A percentile compares a stretch with the other conserved stretches of the same genome.
Conservation (phyloP, 2,113 vertebrate species). For the Leuciscus idus region DNA sequence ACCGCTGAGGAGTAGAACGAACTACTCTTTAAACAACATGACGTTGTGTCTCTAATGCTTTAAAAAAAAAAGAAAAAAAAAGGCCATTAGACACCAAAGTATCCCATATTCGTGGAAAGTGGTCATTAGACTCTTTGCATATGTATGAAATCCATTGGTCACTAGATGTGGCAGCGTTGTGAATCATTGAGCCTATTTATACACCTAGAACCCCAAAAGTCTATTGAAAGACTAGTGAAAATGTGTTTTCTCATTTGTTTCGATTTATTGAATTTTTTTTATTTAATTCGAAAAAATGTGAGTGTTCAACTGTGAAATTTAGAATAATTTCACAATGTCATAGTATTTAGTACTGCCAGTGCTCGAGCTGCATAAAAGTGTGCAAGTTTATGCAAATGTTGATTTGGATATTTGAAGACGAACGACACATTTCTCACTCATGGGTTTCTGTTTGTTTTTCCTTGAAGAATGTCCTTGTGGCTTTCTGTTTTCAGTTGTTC, state of each 20-base stretch:
- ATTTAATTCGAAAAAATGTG: too few relatives aligned
- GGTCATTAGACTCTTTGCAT: background rate
- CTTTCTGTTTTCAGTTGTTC: background rate
- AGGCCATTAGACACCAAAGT: background rate
- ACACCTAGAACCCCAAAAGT: background rate
- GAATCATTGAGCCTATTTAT: background rate
- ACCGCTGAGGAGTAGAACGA: too few relatives aligned
- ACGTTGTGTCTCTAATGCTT: background rate
- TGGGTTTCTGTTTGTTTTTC: background rate
- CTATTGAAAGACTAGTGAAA: background rate
- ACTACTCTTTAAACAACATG: background rate
- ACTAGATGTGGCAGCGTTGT: background rate
- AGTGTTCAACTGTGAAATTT: background rate
- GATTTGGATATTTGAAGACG: background rate
- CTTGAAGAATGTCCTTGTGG: slow-evolving; percentile 1
- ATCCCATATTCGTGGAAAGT: background rate
- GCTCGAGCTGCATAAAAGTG: background rate
- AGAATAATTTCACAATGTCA: background rate
- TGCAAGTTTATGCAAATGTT: background rate
- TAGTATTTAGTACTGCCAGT: background rate
- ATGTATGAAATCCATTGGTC: background rate
- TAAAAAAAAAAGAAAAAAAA: background rate
- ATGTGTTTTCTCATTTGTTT: background rate
- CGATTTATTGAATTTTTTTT: background rate
- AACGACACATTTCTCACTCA: background rate